Base-by-base conservation (phyloP, 2,888 invertebrate species). In the Sphaerophoria taeniata region DNA sequence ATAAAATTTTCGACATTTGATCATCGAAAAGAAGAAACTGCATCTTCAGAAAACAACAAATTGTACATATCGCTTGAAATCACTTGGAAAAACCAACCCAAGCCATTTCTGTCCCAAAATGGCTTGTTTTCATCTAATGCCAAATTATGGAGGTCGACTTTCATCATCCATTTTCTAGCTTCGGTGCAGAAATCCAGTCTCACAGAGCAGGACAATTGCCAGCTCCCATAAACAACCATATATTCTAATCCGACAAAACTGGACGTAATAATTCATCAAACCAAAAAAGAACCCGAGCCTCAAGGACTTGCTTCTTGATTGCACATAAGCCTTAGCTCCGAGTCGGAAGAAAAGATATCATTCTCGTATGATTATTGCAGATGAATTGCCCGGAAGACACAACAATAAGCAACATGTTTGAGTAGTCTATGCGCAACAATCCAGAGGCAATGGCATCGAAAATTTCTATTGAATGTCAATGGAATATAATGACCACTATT, bases 391-490 rank as follows among this genome's bases (percentile, higher is more conserved):
- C 63, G 56, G 74, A 79, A 71, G 74, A 72, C 43, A 67, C 45
- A 34, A 53, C 45, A 63, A 45, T 16, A 67, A 67, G 7, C 2
- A 11, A 12, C 24, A 70, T 58, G 56, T 45, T 65, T 24, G 24
- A 24, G 24, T 24, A 24, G 24, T 24, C 24, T 24, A 24, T 24
- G 24, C 24, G 24, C 24, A 24, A 2, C 76, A 65, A 53, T 53
- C 55, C 76, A 53, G 60, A 60, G 80, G 53, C 81, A 71, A 61
- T 49, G 72, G 72, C 72, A 70, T 31, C 65, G 69, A 70, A 77
- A 74, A 71, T 74, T 79, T 79, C 83, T 79, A 84, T 84, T 84
- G 79, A 79, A 70, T 79, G 58, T 71, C 79, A 60, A 79, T 84
- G 83, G 83, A 79, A 49, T 60, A 79, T 79, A 79, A 83, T 79